Percentiles rank a stretch among this genome's conserved stretches.
phyloP scores from a whole-genome alignment of 1,140 invertebrate species.

The Caenorhabditis latens region DNA sequence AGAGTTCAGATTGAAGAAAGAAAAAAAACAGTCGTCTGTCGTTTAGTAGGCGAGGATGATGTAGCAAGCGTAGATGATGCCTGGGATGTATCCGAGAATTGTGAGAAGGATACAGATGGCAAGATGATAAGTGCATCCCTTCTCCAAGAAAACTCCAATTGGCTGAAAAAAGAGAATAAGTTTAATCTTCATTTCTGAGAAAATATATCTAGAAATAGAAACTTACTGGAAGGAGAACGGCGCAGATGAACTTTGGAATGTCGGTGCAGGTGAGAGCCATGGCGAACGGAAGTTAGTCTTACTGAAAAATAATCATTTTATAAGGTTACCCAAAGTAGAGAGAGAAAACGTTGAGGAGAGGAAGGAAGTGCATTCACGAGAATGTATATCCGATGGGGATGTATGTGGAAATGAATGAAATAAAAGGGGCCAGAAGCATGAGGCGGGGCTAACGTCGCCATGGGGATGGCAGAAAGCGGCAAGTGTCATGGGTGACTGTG shows the following conservation, averaged over 20 bases:
- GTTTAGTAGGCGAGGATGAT: conserved; percentile 60
- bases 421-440: no score
- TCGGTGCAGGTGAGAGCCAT: conserved; percentile 68
- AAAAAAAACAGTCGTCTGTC: background rate
- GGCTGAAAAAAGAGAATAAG: conserved; percentile 61
- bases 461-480: no score
- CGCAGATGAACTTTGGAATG: conserved; percentile 67
- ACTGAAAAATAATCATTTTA: background rate
- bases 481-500: no score
- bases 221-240: conserved; percentile 60
- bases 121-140: conserved; percentile 69
- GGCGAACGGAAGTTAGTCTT: conserved; percentile 57
- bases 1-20: no score
- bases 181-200: background rate
- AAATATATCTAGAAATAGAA: background rate
- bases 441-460: no score
- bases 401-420: no score
- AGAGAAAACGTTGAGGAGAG: no score
- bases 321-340: no score
- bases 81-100: conserved; percentile 70
- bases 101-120: conserved; percentile 71
- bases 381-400: no score
- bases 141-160: conserved; percentile 70
- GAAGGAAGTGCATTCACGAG: no score
- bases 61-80: conserved; percentile 71